Percentiles rank a stretch among this genome's conserved stretches.
phyloP scores from a whole-genome alignment of 2,888 invertebrate species.

The Hedychridium roseum region DNA sequence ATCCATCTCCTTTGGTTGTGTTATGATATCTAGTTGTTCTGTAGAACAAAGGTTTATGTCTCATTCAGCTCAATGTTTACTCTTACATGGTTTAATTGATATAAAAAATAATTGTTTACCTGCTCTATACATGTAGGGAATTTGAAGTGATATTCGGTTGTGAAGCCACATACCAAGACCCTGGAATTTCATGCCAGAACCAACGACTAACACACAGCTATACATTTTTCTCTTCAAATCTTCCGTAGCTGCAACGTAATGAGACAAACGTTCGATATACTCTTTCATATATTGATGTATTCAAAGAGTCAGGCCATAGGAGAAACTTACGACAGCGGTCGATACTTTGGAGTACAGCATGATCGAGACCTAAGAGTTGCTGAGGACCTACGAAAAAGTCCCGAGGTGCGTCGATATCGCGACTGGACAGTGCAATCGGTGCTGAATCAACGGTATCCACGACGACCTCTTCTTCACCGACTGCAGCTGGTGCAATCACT shows the following conservation, averaged over 20 bases:
- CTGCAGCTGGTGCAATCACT: conserved; percentile 51
- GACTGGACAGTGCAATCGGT: conserved; percentile 54
- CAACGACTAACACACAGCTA: conserved; percentile 88
- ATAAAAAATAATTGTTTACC: conserved; percentile 51
- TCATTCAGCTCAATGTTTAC: too few species aligned
- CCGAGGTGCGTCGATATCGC: conserved; percentile 61
- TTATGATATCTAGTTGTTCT: conserved; percentile 88
- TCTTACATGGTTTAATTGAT: neutral
- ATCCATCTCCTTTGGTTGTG: conserved; percentile 91
- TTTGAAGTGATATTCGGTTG: conserved; percentile 83
- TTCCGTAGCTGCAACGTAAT: conserved; percentile 70
- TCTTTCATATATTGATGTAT: neutral
- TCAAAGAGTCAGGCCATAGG: too few species aligned
- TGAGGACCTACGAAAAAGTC: conserved; percentile 78
- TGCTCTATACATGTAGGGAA: conserved; percentile 80
- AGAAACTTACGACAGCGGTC: conserved; percentile 81
- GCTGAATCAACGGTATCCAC: conserved; percentile 64
- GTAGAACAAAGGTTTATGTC: conserved; percentile 38
- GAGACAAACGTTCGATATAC: neutral
- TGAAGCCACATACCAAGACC: conserved; percentile 89
- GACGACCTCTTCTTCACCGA: conserved; percentile 65
- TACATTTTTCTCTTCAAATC: conserved; percentile 95
- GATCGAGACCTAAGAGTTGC: conserved; percentile 86
- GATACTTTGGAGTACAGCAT: conserved; percentile 90
- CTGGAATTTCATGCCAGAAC: conserved; percentile 89